Percentiles rank a stretch among this genome's conserved stretches.
Evolutionary conservation across 2,888 invertebrate genomes (phyloP).

Genomic region (Bibio marci): DNA sequence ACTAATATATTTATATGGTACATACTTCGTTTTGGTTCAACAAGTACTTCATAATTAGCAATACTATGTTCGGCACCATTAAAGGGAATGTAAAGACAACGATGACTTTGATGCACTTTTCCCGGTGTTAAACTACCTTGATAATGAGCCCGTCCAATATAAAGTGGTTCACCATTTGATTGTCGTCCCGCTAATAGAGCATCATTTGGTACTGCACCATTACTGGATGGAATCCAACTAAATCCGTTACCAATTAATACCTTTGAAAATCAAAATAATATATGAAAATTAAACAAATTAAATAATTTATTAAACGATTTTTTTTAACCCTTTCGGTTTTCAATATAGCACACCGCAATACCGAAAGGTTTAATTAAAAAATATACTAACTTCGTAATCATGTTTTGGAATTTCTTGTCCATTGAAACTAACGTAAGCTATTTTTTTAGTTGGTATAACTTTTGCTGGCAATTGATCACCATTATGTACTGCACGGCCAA

Average conservation of each 20-base stretch:
- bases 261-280: not conserved
- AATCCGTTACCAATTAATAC: not conserved
- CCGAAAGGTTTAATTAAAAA: no score
- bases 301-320: slow-evolving; percentile 34
- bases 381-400: slow-evolving; percentile 51
- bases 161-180: slow-evolving; percentile 28
- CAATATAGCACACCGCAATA: no score
- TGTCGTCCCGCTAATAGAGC: slow-evolving; percentile 32
- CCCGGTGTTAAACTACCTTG: slow-evolving; percentile 31
- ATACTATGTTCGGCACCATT: slow-evolving; percentile 32
- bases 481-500: not conserved
- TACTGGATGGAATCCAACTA: slow-evolving; percentile 24
- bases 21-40: not conserved
- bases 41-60: slow-evolving; percentile 32
- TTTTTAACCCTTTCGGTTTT: no score
- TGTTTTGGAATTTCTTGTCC: slow-evolving; percentile 46
- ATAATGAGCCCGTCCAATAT: slow-evolving; percentile 29
- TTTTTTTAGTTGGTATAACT: slow-evolving; percentile 30
- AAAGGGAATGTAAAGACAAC: slow-evolving; percentile 27
- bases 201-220: slow-evolving; percentile 27
- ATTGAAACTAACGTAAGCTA: slow-evolving; percentile 32
- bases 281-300: not conserved
- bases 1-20: no score
- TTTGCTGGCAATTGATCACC: slow-evolving; percentile 36
- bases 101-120: slow-evolving; percentile 29